Base-by-base conservation (phyloP, 2,113 vertebrate genomes). In the Megalops atlanticus region DNA sequence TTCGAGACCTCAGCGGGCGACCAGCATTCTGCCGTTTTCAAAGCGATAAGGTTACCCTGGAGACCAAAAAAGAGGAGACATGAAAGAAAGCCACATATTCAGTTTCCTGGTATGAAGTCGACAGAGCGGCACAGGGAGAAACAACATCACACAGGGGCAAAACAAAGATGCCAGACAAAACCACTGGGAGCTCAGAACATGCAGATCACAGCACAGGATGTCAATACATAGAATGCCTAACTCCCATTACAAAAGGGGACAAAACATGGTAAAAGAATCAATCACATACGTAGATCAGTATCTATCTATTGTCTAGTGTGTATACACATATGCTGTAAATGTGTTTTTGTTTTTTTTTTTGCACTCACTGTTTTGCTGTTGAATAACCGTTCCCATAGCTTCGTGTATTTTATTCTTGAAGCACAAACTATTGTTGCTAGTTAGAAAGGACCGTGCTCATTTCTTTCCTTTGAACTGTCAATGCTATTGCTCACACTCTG, bases 21-120 rank as follows among this genome's bases (percentile, higher is more conserved):
- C 24, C 7, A 24, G 38, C 35, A 38, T 39, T 27, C 72, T 8
- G 40, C 15, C 24, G 27, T 43, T 74, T 43, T 21, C 39, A 41
- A n/a, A 4, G 39, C 33, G 70, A 74, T 40, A 74, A 74, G 72
- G 72, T 74, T 41, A 43, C 72, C 72, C n/a, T 39, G 72, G 72
- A 74, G 38, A 74, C 72, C 36, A 21, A 36, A 11, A n/a, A 36
- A 43, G 38, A 43, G 38, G 24, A 40, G 14, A 74, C 10, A 74
- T 41, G 35, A 39, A 71, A 71, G 15, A 71, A 72, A 35, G 70
- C 58, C 58, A 64, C 58, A 31, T 64, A 64, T 64, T 64, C 27
- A 11, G 58, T 14, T 45, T 45, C 43, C 43, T 14, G 43, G 43
- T 45, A 45, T 14, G 43, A 45, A 14, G 43, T n/a, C n/a, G n/a